Evolutionary conservation across 2,888 invertebrate species (phyloP), one percentile per base, ranked within the genome.

Genomic region (Odontothrips loti): DNA sequence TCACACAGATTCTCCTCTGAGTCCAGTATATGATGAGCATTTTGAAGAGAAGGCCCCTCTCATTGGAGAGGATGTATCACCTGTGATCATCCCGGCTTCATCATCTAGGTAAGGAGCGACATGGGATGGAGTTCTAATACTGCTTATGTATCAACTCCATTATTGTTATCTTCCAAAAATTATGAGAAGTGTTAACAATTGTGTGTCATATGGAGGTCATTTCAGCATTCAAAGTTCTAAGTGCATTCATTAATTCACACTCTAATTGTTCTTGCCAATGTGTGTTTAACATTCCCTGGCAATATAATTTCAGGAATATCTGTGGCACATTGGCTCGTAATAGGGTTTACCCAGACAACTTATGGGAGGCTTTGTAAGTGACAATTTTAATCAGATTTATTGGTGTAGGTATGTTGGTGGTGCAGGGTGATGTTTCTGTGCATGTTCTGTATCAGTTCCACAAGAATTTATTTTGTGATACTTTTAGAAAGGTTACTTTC

Each of bases 261-360:
- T n/a, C n/a, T n/a, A n/a, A n/a, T n/a, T n/a, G n/a, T n/a, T n/a
- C n/a, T n/a, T n/a, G n/a, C n/a, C n/a, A n/a, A n/a, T n/a, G n/a
- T n/a, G n/a, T n/a, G n/a, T n/a, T n/a, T n/a, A n/a, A n/a, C n/a
- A n/a, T n/a, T n/a, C n/a, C n/a, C n/a, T n/a, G n/a, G n/a, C 34
- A 43, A 43, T 75, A 9, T 75, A 23, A n/a, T 75, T 75, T 75
- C 68, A 75, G 68, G 68, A 75, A 75, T 75, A 23, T 27, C 68
- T 27, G 27, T 75, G 68, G 68, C 23, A 23, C 68, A 27, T 10
- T 27, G 68, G 12, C 12, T 75, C 23, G 68, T 27, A 27, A 27
- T 27, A 75, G 27, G 12, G 68, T 23, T 75, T 75, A 75, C 23
- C 27, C 68, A 12, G 27, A 75, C 27, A 27, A 75, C 27, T 27